These are phyloP conservation scores for Muschampia staudingeri DNA, from an alignment of 2,888 invertebrate genomes.

Conservation along the genomic window DNA sequence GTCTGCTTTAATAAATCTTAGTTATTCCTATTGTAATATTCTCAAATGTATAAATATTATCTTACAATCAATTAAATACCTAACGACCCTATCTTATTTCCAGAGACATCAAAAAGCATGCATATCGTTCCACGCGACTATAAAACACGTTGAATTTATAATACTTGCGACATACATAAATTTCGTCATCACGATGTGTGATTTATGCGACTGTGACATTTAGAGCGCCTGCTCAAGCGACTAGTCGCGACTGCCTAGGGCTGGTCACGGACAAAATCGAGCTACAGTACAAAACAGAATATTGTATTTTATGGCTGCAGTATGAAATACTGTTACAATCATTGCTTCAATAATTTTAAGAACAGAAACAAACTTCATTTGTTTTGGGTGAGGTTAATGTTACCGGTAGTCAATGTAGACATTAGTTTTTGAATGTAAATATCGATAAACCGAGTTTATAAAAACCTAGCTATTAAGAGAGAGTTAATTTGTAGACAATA, in stretches of 20 bases:
- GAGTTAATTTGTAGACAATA: no score
- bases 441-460: no score
- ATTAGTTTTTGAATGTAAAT: no score
- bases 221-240: constrained; percentile 43
- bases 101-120: constrained; percentile 14
- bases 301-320: background rate
- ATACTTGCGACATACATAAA: constrained; percentile 57
- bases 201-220: constrained; percentile 64
- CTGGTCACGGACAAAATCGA: background rate
- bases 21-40: constrained; percentile 9
- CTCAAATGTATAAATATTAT: background rate
- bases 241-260: constrained; percentile 18
- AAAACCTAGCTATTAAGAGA: background rate
- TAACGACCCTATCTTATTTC: constrained; percentile 23
- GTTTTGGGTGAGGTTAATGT: no score
- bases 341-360: no score
- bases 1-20: no score
- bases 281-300: no score
- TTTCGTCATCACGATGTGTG: constrained; percentile 58
- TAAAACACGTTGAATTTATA: constrained; percentile 64
- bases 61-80: constrained; percentile 34
- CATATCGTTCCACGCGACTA: constrained; percentile 28
- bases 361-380: no score
- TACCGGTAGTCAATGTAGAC: no score
- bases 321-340: no score